Conservation (phyloP, 2,888 invertebrate genomes). For the Palloptera scutellata region DNA sequence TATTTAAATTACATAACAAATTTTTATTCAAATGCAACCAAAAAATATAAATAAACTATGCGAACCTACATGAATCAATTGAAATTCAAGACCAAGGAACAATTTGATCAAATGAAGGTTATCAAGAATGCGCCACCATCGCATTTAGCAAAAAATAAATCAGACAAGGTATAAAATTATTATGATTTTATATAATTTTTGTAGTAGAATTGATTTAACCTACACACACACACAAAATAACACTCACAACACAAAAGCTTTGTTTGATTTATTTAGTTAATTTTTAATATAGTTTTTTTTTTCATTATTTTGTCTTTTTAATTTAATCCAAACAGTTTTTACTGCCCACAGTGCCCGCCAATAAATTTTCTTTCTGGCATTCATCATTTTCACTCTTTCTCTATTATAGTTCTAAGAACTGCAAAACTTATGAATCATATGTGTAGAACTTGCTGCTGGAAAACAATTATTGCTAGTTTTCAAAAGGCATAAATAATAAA, state of each 20-base stretch:
- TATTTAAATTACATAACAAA: neutral
- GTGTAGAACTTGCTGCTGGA: too few species aligned
- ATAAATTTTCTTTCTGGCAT: too few species aligned
- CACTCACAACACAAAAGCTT: neutral
- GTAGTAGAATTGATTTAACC: conserved; percentile 23
- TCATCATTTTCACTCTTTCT: too few species aligned
- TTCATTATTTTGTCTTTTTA: neutral
- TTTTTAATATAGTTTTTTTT: neutral
- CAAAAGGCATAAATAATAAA: too few species aligned
- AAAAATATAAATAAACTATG: conserved; percentile 12
- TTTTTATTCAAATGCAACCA: conserved; percentile 34
- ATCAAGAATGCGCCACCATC: conserved; percentile 88
- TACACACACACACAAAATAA: conserved; percentile 1
- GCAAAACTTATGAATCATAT: too few species aligned
- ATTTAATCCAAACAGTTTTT: neutral
- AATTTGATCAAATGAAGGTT: conserved; percentile 74
- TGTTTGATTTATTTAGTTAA: neutral
- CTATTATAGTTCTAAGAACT: too few species aligned
- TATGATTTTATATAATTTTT: conserved; percentile 8
- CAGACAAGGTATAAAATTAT: conserved; percentile 76
- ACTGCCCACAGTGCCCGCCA: too few species aligned
- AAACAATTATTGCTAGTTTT: too few species aligned
- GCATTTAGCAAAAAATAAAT: conserved; percentile 83
- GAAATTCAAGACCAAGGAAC: conserved; percentile 69
- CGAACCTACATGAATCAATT: too few species aligned